These are phyloP conservation scores for Microtus pennsylvanicus DNA, from an alignment of 2,113 vertebrate species.

Conservation along the genomic window DNA sequence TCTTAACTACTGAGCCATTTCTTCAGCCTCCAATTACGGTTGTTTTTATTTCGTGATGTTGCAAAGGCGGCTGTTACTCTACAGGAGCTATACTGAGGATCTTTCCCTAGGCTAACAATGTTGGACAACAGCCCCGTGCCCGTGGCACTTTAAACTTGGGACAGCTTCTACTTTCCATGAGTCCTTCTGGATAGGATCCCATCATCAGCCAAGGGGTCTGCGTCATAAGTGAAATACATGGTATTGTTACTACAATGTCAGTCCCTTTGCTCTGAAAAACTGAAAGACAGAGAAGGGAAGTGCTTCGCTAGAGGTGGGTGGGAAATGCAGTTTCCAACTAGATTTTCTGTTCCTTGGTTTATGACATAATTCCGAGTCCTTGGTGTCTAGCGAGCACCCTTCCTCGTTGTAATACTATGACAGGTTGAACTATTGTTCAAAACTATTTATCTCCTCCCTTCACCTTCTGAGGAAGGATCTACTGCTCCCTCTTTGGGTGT, in stretches of 20 bases:
- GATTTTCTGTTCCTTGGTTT: constrained; percentile 18
- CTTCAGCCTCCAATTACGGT: background rate
- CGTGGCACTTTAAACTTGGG: background rate
- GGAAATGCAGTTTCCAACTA: background rate
- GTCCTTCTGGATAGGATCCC: background rate
- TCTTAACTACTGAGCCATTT: background rate
- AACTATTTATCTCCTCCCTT: constrained; percentile 14
- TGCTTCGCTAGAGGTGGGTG: background rate
- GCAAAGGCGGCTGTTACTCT: background rate
- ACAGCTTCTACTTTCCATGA: background rate
- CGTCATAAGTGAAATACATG: background rate
- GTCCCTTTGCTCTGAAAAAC: background rate
- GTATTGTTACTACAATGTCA: constrained; percentile 45
- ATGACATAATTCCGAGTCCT: background rate
- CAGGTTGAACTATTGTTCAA: background rate
- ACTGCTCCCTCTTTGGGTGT: background rate
- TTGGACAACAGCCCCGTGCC: background rate
- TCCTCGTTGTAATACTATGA: background rate
- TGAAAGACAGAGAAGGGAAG: background rate
- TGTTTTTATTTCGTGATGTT: background rate
- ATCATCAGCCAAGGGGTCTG: background rate
- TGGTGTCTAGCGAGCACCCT: background rate
- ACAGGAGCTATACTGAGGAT: background rate
- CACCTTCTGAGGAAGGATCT: background rate
- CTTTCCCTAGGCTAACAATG: background rate